Conservation (phyloP, 1,140 invertebrate genomes). For the Whitmania pigra region DNA sequence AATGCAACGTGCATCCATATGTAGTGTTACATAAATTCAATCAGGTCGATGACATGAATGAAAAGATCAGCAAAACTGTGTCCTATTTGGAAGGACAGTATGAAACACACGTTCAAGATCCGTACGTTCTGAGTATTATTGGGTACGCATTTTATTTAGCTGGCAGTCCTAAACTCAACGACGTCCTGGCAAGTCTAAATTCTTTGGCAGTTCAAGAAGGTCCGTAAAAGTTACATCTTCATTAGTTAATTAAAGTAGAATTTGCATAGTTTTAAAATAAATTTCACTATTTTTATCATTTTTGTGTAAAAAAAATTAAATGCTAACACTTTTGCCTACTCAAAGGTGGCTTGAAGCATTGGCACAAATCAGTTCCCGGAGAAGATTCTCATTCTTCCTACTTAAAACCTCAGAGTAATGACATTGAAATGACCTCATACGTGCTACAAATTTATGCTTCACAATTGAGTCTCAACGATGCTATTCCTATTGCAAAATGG, state of each 20-base stretch:
- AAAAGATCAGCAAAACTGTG: not conserved
- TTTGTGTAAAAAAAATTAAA: not conserved
- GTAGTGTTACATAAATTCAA: not conserved
- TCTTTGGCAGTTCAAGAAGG: constrained; percentile 43
- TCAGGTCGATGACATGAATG: not conserved
- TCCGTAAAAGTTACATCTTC: constrained; percentile 18
- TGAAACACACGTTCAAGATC: constrained; percentile 40
- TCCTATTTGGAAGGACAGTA: constrained; percentile 4
- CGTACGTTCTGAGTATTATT: constrained; percentile 61
- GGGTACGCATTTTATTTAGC: constrained; percentile 64
- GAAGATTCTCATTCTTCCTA: not conserved
- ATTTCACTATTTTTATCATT: not conserved
- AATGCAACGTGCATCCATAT: not conserved
- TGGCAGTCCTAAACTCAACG: constrained; percentile 53
- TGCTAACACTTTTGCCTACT: not conserved
- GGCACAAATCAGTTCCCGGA: not conserved
- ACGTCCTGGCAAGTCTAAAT: constrained; percentile 57
- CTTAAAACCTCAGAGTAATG: constrained; percentile 47
- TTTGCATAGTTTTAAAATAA: not conserved
- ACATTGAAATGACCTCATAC: constrained; percentile 23
- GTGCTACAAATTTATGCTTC: constrained; percentile 14
- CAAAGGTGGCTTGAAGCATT: not conserved
- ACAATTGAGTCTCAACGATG: constrained; percentile 27
- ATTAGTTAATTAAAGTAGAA: not conserved
- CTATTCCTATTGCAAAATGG: constrained; percentile 65